Base-by-base conservation (phyloP, 2,797 vertebrate species). In the Capromys pilorides region DNA sequence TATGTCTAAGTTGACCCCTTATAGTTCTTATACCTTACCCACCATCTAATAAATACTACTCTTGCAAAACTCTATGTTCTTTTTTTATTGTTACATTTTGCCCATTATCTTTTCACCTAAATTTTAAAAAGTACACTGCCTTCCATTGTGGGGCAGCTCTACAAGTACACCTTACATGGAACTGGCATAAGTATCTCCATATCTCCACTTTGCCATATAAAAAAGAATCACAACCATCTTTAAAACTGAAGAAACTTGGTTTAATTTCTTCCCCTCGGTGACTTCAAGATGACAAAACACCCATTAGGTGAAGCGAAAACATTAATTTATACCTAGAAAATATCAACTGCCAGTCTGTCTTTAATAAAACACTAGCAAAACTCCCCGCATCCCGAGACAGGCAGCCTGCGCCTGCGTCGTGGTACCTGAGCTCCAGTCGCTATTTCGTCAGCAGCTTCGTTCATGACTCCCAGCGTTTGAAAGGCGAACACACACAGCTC, bases 391-490 rank as follows among this genome's bases (percentile, higher is more conserved):
- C 77, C 16, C 24, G 79, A 96, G 96, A 81, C 45, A 13, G 84
- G 66, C 88, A 64, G 6, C 6, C 88, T 86, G 57, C 90, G n/a
- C 3, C 62, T 57, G 41, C 71, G n/a, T n/a, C 78, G 73, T 83
- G 99, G 33, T 99, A 99, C 99, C 99, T 99, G 99, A 97, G 99
- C 99, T 91, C 99, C 99, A 49, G 99, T 99, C 95, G 99, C 99
- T 93, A 99, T 99, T 98, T 99, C 99, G 97, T 99, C 99, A 84
- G 99, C 99, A 81, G 99, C 99, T 98, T 99, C 99, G 0, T 99
- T 99, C 99, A 99, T 99, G 91, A 99, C 99, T 91, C 99, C 99
- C 96, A 99, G 96, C 18, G 99, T 99, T 98, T 99, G 99, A 97
- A 99, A 99, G 97, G 99, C 99, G 97, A 99, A 99, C 64, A 99